phyloP scores from a whole-genome alignment of 1,140 invertebrate genomes.

The Aphis gossypii region DNA sequence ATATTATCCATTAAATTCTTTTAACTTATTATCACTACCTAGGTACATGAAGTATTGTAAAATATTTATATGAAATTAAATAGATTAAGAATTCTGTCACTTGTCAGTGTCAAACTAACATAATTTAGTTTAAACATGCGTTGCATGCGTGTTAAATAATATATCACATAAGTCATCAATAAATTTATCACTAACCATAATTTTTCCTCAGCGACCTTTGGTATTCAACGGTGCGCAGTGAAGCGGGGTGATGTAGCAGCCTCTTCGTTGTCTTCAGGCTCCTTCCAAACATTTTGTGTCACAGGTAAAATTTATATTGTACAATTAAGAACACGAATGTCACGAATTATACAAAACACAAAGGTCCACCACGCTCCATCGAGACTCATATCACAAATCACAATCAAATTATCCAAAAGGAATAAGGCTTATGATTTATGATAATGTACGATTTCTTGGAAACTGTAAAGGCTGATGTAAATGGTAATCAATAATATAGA shows the following conservation, averaged over 20 bases:
- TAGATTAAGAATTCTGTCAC: not conserved
- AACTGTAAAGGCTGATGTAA: not conserved
- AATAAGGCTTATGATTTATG: not conserved
- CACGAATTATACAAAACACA: not conserved
- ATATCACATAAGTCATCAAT: not conserved
- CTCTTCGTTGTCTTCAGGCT: constrained; percentile 39
- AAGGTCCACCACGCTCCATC: constrained; percentile 19
- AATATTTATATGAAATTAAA: not conserved
- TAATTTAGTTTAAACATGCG: not conserved
- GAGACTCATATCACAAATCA: not conserved
- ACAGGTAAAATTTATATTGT: not conserved
- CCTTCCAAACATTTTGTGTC: constrained; percentile 21
- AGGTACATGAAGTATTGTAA: not conserved
- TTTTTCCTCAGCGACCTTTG: constrained; percentile 55
- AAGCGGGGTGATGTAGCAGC: constrained; percentile 34
- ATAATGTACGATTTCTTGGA: constrained; percentile 12
- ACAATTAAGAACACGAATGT: not conserved
- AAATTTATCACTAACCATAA: constrained; percentile 43
- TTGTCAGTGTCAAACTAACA: not conserved
- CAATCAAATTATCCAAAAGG: not conserved
- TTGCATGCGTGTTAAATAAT: not conserved
- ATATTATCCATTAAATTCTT: not conserved
- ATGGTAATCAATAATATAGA: constrained; percentile 42
- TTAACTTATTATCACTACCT: not conserved
- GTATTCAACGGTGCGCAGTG: constrained; percentile 9